A percentile compares a stretch with the other conserved stretches of the same genome.
Evolutionary conservation across 2,888 invertebrate species (phyloP).

Genomic region (Branchinecta sandiegonensis): DNA sequence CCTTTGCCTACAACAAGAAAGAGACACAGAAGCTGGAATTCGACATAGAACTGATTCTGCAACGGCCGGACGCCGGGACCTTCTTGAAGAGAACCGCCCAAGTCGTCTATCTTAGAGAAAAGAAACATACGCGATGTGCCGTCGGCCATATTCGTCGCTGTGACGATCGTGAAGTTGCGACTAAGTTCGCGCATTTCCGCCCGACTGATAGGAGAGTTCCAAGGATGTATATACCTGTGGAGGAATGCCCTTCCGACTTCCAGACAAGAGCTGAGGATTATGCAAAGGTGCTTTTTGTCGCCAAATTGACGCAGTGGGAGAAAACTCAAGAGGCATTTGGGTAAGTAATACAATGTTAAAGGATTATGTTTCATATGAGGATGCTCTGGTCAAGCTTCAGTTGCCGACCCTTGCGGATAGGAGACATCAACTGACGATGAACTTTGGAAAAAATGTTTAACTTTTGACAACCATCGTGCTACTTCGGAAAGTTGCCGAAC

Average conservation of each 20-base stretch:
- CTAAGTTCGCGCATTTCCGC: constrained; percentile 50
- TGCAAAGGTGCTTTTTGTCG: constrained; percentile 48
- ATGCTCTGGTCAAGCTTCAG: too few relatives aligned
- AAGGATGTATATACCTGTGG: constrained; percentile 51
- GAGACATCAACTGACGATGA: too few relatives aligned
- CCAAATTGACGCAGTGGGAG: constrained; percentile 39
- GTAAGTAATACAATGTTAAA: too few relatives aligned
- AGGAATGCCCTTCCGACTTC: constrained; percentile 41
- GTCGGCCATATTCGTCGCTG: constrained; percentile 46
- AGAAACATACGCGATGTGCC: constrained; percentile 53
- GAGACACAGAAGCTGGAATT: neutral
- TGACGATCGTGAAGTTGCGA: too few relatives aligned
- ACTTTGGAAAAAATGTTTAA: too few relatives aligned
- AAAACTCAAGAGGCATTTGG: too few relatives aligned
- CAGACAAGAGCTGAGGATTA: constrained; percentile 35
- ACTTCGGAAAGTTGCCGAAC: too few relatives aligned
- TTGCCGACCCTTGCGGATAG: too few relatives aligned
- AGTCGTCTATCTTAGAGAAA: constrained; percentile 60
- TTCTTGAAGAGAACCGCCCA: constrained; percentile 25
- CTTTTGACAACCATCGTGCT: too few relatives aligned
- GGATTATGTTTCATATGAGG: too few relatives aligned
- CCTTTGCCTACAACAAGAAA: neutral
- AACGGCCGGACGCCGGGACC: neutral
- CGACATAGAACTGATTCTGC: neutral
- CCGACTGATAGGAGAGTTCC: constrained; percentile 69